These are phyloP conservation scores for Psittacula echo DNA, from an alignment of 2,797 vertebrate genomes.

Conservation along the genomic window DNA sequence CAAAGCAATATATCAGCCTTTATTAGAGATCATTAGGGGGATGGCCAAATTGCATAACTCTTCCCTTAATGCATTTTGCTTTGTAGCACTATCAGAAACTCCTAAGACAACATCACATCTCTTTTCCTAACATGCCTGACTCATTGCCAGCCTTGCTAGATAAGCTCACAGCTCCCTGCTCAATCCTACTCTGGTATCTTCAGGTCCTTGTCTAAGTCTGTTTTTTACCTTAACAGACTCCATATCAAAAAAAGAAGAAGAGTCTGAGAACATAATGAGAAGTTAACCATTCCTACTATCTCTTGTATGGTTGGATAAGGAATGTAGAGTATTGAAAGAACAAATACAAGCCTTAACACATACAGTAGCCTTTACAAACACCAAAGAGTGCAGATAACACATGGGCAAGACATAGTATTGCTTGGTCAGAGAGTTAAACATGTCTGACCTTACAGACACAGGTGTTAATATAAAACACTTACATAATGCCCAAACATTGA, in stretches of 20 bases:
- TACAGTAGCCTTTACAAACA: background rate
- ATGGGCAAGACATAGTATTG: background rate
- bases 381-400: background rate
- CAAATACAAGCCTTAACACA: background rate
- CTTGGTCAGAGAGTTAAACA: background rate
- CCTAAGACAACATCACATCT: background rate
- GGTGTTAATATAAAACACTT: background rate
- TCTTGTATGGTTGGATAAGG: background rate
- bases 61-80: background rate
- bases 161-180: background rate
- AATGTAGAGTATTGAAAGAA: background rate
- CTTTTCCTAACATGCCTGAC: background rate
- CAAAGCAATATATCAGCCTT: background rate
- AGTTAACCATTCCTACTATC: background rate
- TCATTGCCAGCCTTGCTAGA: background rate
- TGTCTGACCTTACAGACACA: background rate
- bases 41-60: background rate
- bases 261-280: background rate
- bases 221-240: background rate
- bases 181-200: background rate
- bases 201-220: background rate
- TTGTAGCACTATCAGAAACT: background rate
- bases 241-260: background rate
- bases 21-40: background rate
- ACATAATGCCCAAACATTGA: background rate